A percentile compares a stretch with the other conserved stretches of the same genome.
phyloP scores from a whole-genome alignment of 2,888 invertebrate genomes.

The Alviniconcha strummeri region DNA sequence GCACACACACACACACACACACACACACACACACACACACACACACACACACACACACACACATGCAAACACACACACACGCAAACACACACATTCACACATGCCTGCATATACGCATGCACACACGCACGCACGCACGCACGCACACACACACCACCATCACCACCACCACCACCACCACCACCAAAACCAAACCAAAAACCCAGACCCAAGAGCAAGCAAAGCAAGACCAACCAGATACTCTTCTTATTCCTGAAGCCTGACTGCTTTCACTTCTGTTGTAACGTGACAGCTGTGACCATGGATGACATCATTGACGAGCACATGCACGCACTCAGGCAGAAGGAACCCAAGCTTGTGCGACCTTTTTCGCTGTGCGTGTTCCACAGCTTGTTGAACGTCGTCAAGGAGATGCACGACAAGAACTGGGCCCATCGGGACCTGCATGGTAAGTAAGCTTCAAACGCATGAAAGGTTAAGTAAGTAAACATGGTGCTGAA shows the following conservation, averaged over 20 bases:
- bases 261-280: neutral
- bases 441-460: constrained; percentile 56
- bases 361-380: constrained; percentile 56
- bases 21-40: no score
- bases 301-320: constrained; percentile 54
- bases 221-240: neutral
- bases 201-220: neutral
- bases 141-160: neutral
- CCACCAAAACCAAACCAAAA: no score
- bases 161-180: no score
- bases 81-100: no score
- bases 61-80: no score
- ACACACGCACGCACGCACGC: neutral
- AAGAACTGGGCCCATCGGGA: constrained; percentile 59
- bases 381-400: constrained; percentile 52
- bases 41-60: no score
- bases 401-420: constrained; percentile 49
- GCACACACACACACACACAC: no score
- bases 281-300: constrained; percentile 46
- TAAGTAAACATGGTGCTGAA: no score
- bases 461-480: no score
- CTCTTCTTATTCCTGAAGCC: neutral
- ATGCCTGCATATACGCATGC: no score
- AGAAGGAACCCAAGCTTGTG: constrained; percentile 24
- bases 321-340: constrained; percentile 33